Conservation (phyloP, 2,113 vertebrate species). For the Lichenostomus cassidix region DNA sequence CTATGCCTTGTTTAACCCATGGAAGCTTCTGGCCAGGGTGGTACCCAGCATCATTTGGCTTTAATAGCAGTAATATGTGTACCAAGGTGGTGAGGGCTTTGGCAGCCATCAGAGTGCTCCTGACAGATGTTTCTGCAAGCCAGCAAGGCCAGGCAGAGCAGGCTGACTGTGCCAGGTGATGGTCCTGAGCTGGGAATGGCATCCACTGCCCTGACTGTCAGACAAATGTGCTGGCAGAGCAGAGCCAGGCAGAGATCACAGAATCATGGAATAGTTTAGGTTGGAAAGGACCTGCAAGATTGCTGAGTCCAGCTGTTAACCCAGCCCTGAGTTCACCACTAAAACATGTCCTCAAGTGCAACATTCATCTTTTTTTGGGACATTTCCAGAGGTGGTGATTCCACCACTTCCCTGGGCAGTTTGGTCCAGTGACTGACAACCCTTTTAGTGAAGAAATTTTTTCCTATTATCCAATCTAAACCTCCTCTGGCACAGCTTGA, state of each 20-base stretch:
- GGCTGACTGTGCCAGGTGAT: neutral
- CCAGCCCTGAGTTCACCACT: neutral
- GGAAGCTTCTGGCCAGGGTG: neutral
- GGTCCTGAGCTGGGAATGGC: neutral
- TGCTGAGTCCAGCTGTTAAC: rapidly evolving
- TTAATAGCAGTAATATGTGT: neutral
- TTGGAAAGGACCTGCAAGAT: neutral
- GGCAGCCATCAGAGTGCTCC: neutral
- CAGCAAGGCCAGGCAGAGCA: neutral
- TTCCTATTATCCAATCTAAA: neutral
- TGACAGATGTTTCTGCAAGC: neutral
- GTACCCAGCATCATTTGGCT: neutral
- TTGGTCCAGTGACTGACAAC: neutral
- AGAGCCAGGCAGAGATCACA: neutral
- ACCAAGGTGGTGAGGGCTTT: neutral
- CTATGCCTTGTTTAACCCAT: neutral
- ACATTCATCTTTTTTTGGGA: rapidly evolving
- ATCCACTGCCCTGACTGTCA: neutral
- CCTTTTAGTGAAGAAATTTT: neutral
- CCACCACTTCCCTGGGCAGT: neutral
- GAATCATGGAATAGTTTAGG: neutral
- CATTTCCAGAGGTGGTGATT: neutral
- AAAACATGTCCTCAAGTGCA: neutral
- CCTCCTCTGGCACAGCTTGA: neutral
- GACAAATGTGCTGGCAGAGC: neutral